These are phyloP conservation scores for Microcebus murinus DNA, from an alignment of 2,113 vertebrate species.

Conservation along the genomic window DNA sequence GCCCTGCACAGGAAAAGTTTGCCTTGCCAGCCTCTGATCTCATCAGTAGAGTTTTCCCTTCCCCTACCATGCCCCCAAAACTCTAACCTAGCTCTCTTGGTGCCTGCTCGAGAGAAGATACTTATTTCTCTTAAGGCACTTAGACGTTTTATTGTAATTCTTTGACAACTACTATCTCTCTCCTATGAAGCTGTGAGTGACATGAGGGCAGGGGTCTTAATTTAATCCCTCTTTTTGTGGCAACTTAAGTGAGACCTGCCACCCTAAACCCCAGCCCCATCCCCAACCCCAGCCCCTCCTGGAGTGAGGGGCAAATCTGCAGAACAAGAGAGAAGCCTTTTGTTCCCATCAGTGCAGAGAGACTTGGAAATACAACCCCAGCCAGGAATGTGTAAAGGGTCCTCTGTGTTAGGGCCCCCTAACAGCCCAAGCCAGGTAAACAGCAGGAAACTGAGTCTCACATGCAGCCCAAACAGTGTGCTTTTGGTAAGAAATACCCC, in stretches of 20 bases:
- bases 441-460: background rate
- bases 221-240: background rate
- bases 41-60: background rate
- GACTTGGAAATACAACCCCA: background rate
- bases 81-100: background rate
- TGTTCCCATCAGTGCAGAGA: background rate
- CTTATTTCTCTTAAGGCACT: background rate
- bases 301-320: background rate
- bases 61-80: background rate
- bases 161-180: background rate
- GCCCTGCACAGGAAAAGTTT: background rate
- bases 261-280: background rate
- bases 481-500: background rate
- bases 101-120: fast-evolving
- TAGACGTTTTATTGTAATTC: too few species aligned
- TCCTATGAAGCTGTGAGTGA: background rate
- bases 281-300: background rate
- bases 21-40: background rate
- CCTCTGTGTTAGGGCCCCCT: too few species aligned
- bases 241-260: background rate
- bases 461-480: background rate
- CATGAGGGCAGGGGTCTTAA: background rate
- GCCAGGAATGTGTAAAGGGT: background rate
- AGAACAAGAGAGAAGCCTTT: background rate
- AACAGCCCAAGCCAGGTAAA: background rate